A percentile compares a stretch with the other conserved stretches of the same genome.
Conservation (phyloP, 2,888 invertebrate species). For the Aphidius colemani region DNA sequence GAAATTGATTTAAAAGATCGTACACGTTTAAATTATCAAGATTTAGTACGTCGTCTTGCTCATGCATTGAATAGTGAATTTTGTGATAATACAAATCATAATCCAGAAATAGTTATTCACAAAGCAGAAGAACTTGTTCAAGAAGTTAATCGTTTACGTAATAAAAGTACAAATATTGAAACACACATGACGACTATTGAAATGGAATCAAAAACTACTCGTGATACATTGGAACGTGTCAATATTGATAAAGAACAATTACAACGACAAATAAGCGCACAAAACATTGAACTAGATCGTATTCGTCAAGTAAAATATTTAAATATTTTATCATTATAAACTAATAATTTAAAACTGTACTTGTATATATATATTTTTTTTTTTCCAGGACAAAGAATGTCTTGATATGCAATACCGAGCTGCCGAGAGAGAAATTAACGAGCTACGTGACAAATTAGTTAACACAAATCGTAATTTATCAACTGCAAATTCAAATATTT, state of each 20-base stretch:
- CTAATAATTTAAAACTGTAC: not conserved
- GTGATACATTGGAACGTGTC: constrained; percentile 70
- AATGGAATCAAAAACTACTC: constrained; percentile 69
- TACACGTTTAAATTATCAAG: constrained; percentile 63
- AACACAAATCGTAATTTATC: constrained; percentile 70
- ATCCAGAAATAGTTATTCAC: constrained; percentile 73
- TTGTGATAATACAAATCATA: constrained; percentile 67
- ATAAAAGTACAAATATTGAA: constrained; percentile 61
- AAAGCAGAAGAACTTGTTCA: constrained; percentile 80
- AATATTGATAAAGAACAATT: constrained; percentile 75
- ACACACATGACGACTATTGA: constrained; percentile 65
- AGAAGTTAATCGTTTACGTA: constrained; percentile 70
- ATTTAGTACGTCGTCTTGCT: constrained; percentile 74
- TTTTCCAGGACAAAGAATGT: constrained; percentile 70
- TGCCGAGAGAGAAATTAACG: constrained; percentile 74
- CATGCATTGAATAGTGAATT: constrained; percentile 74
- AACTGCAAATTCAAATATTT: constrained; percentile 71
- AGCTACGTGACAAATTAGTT: constrained; percentile 70
- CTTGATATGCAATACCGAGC: constrained; percentile 74
- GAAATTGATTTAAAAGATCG: constrained; percentile 80
- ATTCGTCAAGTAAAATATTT: constrained; percentile 64
- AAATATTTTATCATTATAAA: too few species aligned
- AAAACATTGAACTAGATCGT: constrained; percentile 73
- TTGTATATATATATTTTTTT: not conserved
- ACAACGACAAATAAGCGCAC: constrained; percentile 73